Base-by-base conservation (phyloP, 1,140 invertebrate genomes). In the Bradysia coprophila region DNA sequence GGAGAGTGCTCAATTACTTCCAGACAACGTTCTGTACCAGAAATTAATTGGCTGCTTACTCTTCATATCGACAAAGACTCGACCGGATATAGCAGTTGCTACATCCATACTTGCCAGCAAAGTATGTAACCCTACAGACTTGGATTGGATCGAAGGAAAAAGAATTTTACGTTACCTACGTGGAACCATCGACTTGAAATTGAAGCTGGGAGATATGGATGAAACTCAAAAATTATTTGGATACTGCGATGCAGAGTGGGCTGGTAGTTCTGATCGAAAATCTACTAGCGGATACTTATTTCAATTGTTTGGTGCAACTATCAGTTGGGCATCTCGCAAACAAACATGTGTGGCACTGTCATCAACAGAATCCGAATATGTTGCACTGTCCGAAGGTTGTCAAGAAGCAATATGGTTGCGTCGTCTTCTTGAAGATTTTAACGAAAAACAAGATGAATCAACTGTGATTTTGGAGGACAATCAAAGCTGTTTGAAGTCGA, bases 221-320 rank as follows among this genome's bases (percentile, higher is more conserved):
- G 21, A 41, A 34, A n/a, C n/a, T n/a, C n/a, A n/a, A n/a, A n/a
- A n/a, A n/a, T 37, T 46, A 16, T 15, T 40, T 34, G 45, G 38
- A 2, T 46, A 46, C 36, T 38, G 40, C 1, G 49, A 54, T 34
- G 48, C 49, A 0, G 44, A 53, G 38, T 53, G 48, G 49, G 53
- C 47, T 8, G 19, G 47, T 36, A 36, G 28, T 2, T 28, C 21
- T 5, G 53, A 54, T 24, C 45, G 52, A 21, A 52, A 42, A 21
- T 53, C 51, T 2, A 48, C 46, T n/a, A 46, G 45, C 4, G 52
- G 49, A 9, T 44, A 51, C 33, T 24, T 53, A 18, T 49, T 49
- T 32, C 23, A 41, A 19, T 28, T 43, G 22, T 38, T 36, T 40
- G 43, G 43, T 20, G 22, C 21, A 16, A 19, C 45, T 5, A 34